A percentile compares a stretch with the other conserved stretches of the same genome.
Evolutionary conservation across 2,113 vertebrate species (phyloP).

Genomic region (Oostethus manadensis): DNA sequence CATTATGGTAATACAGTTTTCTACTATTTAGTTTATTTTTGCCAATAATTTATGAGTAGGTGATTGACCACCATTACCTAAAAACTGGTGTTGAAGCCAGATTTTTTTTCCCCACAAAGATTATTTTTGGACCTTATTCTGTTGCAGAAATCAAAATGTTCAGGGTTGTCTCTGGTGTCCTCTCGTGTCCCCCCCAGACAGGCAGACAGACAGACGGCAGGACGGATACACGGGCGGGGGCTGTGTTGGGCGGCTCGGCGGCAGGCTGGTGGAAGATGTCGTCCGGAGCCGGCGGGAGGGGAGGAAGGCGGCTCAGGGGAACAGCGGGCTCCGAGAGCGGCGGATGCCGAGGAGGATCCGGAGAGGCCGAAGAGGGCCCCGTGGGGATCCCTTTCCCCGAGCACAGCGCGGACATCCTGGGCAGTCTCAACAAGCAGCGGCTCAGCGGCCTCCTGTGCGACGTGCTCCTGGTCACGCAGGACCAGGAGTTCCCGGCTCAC

Average conservation of each 20-base stretch:
- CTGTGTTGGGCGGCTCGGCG: conserved; percentile 78
- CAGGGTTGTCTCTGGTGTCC: conserved; percentile 15
- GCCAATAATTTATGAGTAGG: background rate
- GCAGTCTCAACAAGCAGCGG: conserved; percentile 90
- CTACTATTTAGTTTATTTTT: background rate
- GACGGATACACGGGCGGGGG: conserved; percentile 76
- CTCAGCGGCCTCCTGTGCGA: conserved; percentile 90
- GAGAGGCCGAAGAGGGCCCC: conserved; percentile 86
- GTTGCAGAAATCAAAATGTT: no score
- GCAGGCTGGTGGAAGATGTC: conserved; percentile 84
- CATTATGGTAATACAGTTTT: background rate
- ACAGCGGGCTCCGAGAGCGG: conserved; percentile 52
- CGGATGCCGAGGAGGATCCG: conserved; percentile 61
- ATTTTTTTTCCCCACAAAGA: background rate
- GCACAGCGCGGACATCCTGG: conserved; percentile 94
- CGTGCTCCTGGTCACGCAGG: conserved; percentile 90
- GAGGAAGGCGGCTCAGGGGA: conserved; percentile 63
- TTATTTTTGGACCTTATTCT: background rate
- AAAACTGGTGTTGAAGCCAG: background rate
- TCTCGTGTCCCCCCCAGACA: conserved; percentile 51
- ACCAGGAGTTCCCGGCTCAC: conserved; percentile 93
- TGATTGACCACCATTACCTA: background rate
- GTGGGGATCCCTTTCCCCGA: conserved; percentile 98
- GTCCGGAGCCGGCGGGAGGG: conserved; percentile 77
- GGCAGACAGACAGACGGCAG: conserved; percentile 76